A percentile compares a stretch with the other conserved stretches of the same genome.
Evolutionary conservation across 1,140 invertebrate genomes (phyloP).

Genomic region (Drosophila bocki): DNA sequence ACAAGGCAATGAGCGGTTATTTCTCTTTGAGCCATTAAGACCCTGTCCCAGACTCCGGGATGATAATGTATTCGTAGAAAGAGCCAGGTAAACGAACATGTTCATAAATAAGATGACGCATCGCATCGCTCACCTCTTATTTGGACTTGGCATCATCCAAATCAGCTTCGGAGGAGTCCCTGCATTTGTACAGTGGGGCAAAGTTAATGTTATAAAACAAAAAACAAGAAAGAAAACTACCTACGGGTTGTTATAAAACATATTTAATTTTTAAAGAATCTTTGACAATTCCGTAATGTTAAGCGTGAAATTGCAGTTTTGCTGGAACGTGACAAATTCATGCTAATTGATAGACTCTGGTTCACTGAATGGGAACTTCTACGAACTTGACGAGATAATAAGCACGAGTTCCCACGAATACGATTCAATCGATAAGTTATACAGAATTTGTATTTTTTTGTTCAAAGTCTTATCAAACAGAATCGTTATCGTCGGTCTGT

Average conservation of each 20-base stretch:
- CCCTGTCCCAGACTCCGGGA: constrained; percentile 7
- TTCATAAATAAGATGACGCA: constrained; percentile 40
- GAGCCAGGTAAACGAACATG: constrained; percentile 22
- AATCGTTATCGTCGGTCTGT: constrained; percentile 3
- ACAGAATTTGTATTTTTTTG: neutral
- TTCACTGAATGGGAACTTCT: constrained; percentile 36
- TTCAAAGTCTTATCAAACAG: constrained; percentile 17
- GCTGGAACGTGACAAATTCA: constrained; percentile 14
- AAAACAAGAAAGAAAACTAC: neutral
- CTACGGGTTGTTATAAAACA: too few species aligned
- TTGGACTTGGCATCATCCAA: constrained; percentile 11
- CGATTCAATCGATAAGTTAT: constrained; percentile 26
- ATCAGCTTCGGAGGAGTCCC: constrained; percentile 34
- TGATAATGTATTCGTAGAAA: constrained; percentile 34
- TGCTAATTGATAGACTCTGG: constrained; percentile 30
- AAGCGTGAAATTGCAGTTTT: constrained; percentile 11
- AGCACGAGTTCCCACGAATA: constrained; percentile 21
- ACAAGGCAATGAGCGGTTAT: neutral
- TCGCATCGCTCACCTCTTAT: constrained; percentile 31
- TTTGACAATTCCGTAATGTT: neutral
- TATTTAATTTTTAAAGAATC: neutral
- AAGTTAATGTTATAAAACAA: neutral
- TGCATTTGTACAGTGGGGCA: constrained; percentile 25
- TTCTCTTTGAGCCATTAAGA: constrained; percentile 5
- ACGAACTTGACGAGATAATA: constrained; percentile 22